phyloP scores from a whole-genome alignment of 2,888 invertebrate genomes.

The Ceramica pisi region DNA sequence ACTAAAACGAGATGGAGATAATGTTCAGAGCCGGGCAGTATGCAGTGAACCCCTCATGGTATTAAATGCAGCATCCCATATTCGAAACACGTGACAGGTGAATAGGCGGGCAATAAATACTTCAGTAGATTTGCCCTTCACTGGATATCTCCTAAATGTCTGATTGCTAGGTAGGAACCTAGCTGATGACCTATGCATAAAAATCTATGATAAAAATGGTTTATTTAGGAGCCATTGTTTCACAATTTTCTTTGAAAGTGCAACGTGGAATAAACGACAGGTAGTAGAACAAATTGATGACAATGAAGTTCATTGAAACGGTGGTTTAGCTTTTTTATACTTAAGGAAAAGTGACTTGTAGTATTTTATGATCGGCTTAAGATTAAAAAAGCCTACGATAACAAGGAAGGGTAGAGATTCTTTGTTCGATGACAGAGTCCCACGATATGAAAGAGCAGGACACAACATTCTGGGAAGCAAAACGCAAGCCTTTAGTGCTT shows the following conservation, averaged over 20 bases:
- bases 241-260: conserved; percentile 15
- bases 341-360: conserved; percentile 23
- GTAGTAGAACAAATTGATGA: conserved; percentile 39
- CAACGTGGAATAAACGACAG: conserved; percentile 18
- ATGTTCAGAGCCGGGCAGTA: neutral
- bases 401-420: conserved; percentile 4
- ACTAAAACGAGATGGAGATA: conserved; percentile 20
- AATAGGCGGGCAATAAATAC: conserved; percentile 16
- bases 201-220: conserved; percentile 14
- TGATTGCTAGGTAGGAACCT: conserved; percentile 3
- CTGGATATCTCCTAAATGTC: neutral
- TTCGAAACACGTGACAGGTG: conserved; percentile 28
- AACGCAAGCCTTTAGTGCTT: conserved; percentile 42
- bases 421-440: conserved; percentile 27
- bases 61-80: conserved; percentile 11
- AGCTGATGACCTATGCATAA: conserved; percentile 19
- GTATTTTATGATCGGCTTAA: conserved; percentile 24
- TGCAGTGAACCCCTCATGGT: conserved; percentile 8
- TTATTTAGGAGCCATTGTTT: conserved; percentile 22
- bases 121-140: conserved; percentile 12
- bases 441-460: conserved; percentile 36
- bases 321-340: conserved; percentile 18
- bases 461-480: conserved; percentile 26
- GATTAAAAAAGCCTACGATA: conserved; percentile 18
- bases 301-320: conserved; percentile 19